phyloP scores from a whole-genome alignment of 1,140 invertebrate species.

The Drosophila santomea region DNA sequence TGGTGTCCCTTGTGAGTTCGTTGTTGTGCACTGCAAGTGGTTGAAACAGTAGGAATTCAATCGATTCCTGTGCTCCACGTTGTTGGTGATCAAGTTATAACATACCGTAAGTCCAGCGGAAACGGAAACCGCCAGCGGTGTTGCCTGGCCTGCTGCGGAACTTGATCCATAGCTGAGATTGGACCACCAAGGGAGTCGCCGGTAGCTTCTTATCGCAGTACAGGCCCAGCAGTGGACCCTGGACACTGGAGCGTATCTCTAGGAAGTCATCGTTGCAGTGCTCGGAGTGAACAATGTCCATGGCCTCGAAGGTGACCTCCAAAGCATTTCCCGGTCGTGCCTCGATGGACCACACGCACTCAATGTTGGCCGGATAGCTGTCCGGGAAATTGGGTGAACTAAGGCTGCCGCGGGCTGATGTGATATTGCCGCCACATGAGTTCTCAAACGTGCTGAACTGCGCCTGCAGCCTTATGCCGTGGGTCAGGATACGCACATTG shows the following conservation, averaged over 20 bases:
- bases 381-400: conserved; percentile 92
- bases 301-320: conserved; percentile 87
- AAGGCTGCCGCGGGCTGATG: conserved; percentile 87
- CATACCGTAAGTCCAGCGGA: conserved; percentile 89
- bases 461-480: conserved; percentile 49
- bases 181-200: conserved; percentile 85
- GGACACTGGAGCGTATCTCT: conserved; percentile 89
- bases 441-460: conserved; percentile 56
- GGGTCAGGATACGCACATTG: conserved; percentile 32
- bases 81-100: neutral
- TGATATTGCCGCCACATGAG: conserved; percentile 90
- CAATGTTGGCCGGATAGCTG: conserved; percentile 89
- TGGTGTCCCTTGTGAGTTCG: conserved; percentile 54
- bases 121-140: conserved; percentile 90
- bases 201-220: conserved; percentile 89
- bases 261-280: conserved; percentile 94
- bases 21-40: conserved; percentile 59
- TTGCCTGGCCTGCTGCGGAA: conserved; percentile 90
- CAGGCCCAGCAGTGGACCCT: conserved; percentile 87
- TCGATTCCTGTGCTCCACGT: neutral
- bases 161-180: conserved; percentile 90
- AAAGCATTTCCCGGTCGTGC: conserved; percentile 89
- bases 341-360: conserved; percentile 91
- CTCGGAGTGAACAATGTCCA: conserved; percentile 89
- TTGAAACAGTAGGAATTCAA: no score